Conservation (phyloP, 2,888 invertebrate genomes). For the Lasioglossum pauxillum region DNA sequence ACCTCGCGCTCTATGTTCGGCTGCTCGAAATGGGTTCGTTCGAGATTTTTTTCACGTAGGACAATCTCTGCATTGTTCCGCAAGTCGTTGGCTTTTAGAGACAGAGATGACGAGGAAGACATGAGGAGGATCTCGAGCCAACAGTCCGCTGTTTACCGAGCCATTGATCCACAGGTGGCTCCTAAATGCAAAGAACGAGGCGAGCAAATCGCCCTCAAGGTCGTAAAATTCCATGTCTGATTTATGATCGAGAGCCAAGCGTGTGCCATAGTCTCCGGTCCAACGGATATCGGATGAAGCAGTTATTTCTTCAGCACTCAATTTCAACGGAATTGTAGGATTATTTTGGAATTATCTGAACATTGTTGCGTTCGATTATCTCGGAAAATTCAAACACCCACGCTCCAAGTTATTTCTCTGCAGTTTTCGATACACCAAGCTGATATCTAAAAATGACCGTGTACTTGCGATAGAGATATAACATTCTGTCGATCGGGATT, state of each 20-base stretch:
- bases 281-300: not conserved
- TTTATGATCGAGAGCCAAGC: not conserved
- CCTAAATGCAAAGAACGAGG: slow-evolving; percentile 43
- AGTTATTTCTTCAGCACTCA: not conserved
- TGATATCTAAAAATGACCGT: not conserved
- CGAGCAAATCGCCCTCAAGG: slow-evolving; percentile 37
- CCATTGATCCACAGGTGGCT: slow-evolving; percentile 67
- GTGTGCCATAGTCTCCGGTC: not conserved
- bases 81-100: not conserved
- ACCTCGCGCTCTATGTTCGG: not conserved
- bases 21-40: not conserved
- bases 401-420: not conserved
- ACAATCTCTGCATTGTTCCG: not conserved
- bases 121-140: not conserved
- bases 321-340: not conserved
- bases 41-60: not conserved
- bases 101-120: not conserved
- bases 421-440: not conserved
- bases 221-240: slow-evolving; percentile 11
- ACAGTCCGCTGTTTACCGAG: slow-evolving; percentile 32
- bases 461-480: not conserved
- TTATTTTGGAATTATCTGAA: not conserved
- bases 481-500: not conserved
- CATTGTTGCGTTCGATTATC: not conserved
- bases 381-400: not conserved